Evolutionary conservation across 2,797 vertebrate genomes (phyloP).

Genomic region (Phalloptychus januarius): DNA sequence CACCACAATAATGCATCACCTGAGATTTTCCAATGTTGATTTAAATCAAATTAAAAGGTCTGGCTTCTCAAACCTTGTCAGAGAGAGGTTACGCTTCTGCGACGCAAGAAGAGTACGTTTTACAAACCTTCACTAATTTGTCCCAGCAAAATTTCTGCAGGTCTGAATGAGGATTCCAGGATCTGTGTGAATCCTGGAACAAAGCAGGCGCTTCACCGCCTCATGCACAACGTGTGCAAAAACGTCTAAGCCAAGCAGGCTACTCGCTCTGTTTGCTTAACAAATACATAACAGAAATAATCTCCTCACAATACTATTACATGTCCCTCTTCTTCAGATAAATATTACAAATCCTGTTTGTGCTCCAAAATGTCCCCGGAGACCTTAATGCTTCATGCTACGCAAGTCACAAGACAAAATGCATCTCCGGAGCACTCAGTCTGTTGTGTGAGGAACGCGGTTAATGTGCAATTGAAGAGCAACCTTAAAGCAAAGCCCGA

Average conservation of each 20-base stretch:
- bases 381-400: slow-evolving; percentile 34
- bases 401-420: slow-evolving; percentile 17
- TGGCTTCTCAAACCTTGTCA: background rate
- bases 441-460: slow-evolving; percentile 19
- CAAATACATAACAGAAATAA: slow-evolving; percentile 20
- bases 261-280: slow-evolving; percentile 16
- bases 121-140: background rate
- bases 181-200: background rate
- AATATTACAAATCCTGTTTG: slow-evolving; percentile 44
- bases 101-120: background rate
- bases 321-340: slow-evolving; percentile 30
- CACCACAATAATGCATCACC: background rate
- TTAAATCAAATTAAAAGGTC: background rate
- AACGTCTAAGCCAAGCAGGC: slow-evolving; percentile 9
- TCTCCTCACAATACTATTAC: slow-evolving; percentile 31
- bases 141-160: background rate
- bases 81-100: background rate
- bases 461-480: slow-evolving; percentile 37
- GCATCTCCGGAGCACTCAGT: slow-evolving; percentile 20
- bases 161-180: background rate
- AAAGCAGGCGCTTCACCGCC: background rate
- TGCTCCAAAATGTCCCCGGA: slow-evolving; percentile 41
- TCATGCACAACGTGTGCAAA: slow-evolving; percentile 1
- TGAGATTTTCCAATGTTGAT: background rate
- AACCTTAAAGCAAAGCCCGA: slow-evolving; percentile 46